These are phyloP conservation scores for Melanocharis versteri DNA, from an alignment of 2,113 vertebrate species.

Conservation along the genomic window DNA sequence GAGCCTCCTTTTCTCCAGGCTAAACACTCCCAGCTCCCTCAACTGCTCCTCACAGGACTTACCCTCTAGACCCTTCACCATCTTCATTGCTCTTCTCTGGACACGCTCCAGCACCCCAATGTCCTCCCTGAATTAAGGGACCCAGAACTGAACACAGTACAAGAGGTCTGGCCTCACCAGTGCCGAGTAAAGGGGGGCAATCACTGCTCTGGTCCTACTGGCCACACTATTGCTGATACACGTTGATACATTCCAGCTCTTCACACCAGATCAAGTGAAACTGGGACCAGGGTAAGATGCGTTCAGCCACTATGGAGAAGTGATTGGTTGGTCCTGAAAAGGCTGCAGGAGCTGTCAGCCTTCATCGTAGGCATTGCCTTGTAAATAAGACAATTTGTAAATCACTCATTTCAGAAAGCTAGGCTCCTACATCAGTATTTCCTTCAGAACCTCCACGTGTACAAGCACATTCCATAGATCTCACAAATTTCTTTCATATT, in stretches of 20 bases:
- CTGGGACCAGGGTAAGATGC: not conserved
- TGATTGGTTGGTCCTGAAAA: not conserved
- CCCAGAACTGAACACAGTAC: not conserved
- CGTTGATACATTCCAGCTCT: not conserved
- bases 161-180: not conserved
- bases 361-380: not conserved
- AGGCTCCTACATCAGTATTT: not conserved
- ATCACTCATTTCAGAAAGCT: not conserved
- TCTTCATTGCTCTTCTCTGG: not conserved
- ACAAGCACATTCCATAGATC: not conserved
- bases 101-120: too few species aligned
- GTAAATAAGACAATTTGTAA: not conserved
- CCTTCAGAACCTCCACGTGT: not conserved
- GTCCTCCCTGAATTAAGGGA: not conserved
- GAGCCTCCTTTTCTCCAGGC: not conserved
- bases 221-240: too few species aligned
- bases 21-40: not conserved
- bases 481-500: not conserved
- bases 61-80: not conserved
- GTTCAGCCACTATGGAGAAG: not conserved
- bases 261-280: not conserved
- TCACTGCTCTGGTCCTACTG: not conserved
- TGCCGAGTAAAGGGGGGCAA: fast-evolving
- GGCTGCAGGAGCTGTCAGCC: not conserved
- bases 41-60: not conserved